phyloP scores from a whole-genome alignment of 1,140 invertebrate species.

The Apis florea region DNA sequence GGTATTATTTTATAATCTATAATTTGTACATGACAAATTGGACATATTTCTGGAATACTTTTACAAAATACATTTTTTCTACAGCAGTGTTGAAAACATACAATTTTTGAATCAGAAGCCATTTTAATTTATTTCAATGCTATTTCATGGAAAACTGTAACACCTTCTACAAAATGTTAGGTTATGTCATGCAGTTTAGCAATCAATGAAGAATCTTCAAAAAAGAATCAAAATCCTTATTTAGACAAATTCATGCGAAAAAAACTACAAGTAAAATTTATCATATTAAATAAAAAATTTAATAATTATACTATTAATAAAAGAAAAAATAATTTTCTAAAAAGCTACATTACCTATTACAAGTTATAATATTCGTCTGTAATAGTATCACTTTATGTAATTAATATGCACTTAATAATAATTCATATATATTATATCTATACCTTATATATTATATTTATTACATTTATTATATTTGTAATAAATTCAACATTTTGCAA shows the following conservation, averaged over 20 bases:
- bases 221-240: background rate
- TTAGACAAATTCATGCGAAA: background rate
- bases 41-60: slow-evolving; percentile 71
- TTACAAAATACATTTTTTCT: slow-evolving; percentile 72
- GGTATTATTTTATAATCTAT: slow-evolving; percentile 64
- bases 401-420: background rate
- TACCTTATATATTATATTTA: background rate
- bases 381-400: background rate
- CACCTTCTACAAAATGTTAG: background rate
- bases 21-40: slow-evolving; percentile 65
- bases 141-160: background rate
- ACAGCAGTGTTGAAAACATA: slow-evolving; percentile 76
- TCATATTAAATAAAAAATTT: background rate
- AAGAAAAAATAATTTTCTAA: background rate
- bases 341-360: background rate
- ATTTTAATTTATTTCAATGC: slow-evolving; percentile 1
- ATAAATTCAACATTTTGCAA: background rate
- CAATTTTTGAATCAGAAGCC: slow-evolving; percentile 59
- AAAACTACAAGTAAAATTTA: slow-evolving; percentile 18
- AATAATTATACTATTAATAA: background rate
- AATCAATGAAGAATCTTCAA: background rate
- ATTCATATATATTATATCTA: background rate
- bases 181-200: background rate
- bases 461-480: background rate
- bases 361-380: background rate